A percentile compares a stretch with the other conserved stretches of the same genome.
phyloP scores from a whole-genome alignment of 2,113 vertebrate genomes.

The Centropristis striata region DNA sequence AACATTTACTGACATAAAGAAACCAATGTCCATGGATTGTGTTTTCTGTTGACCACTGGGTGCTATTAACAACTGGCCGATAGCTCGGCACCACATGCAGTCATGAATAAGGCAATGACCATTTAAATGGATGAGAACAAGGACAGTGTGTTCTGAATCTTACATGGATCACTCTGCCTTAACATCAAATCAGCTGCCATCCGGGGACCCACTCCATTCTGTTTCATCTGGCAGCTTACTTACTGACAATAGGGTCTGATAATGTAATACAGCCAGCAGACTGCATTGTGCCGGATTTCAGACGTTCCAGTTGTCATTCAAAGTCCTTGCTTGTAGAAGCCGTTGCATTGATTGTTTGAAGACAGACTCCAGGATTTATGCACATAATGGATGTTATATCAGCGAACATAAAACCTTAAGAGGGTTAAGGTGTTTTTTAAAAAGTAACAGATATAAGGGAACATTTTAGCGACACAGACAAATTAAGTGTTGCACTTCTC shows the following conservation, averaged over 20 bases:
- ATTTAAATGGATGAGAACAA: slow-evolving; percentile 47
- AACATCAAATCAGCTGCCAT: slow-evolving; percentile 52
- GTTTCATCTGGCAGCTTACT: slow-evolving; percentile 48
- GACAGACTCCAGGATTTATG: slow-evolving; percentile 41
- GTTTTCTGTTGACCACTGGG: slow-evolving; percentile 18
- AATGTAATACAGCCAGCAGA: slow-evolving; percentile 36
- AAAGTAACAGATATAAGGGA: slow-evolving; percentile 25
- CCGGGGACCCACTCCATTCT: slow-evolving; percentile 25
- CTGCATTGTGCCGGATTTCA: slow-evolving; percentile 28
- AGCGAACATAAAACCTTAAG: slow-evolving; percentile 42
- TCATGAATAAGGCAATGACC: slow-evolving; percentile 54
- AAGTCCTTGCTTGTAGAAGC: slow-evolving; percentile 27
- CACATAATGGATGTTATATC: slow-evolving; percentile 27
- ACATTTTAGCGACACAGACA: slow-evolving; percentile 26
- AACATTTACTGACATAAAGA: slow-evolving; percentile 5
- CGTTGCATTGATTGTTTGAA: slow-evolving; percentile 38
- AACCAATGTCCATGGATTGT: slow-evolving; percentile 8
- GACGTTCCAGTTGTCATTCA: slow-evolving; percentile 41
- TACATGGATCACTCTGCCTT: slow-evolving; percentile 34
- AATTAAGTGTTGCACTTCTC: slow-evolving; percentile 10
- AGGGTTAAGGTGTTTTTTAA: slow-evolving; percentile 22
- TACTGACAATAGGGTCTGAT: slow-evolving; percentile 41
- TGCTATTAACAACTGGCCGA: slow-evolving; percentile 13
- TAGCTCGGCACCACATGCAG: slow-evolving; percentile 15
- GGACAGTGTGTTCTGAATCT: slow-evolving; percentile 44